phyloP scores from a whole-genome alignment of 1,140 invertebrate genomes.

The Trypoxylus dichotomus region DNA sequence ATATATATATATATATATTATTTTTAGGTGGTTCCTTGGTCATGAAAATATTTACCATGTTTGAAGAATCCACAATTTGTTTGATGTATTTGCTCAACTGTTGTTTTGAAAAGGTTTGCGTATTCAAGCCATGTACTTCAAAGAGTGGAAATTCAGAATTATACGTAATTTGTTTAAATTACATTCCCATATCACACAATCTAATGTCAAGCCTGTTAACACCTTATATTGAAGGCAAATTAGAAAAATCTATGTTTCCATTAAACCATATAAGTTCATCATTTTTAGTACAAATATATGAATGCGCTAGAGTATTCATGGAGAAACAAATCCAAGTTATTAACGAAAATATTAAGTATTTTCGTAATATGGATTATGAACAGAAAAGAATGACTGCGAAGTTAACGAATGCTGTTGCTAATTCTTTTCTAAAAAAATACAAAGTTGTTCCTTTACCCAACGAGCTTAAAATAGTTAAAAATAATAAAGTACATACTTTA shows the following conservation, averaged over 20 bases:
- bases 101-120: constrained; percentile 69
- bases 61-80: constrained; percentile 78
- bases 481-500: constrained; percentile 25
- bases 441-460: background rate
- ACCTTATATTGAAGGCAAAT: constrained; percentile 54
- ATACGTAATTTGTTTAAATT: constrained; percentile 80
- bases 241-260: constrained; percentile 61
- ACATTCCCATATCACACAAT: constrained; percentile 55
- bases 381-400: background rate
- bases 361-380: constrained; percentile 46
- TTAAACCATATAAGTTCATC: constrained; percentile 62
- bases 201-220: constrained; percentile 56
- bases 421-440: constrained; percentile 40
- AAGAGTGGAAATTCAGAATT: constrained; percentile 94
- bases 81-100: constrained; percentile 80
- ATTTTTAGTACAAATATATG: constrained; percentile 70
- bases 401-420: constrained; percentile 38
- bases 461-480: constrained; percentile 23
- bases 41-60: constrained; percentile 92
- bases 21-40: constrained; percentile 75
- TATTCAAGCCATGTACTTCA: constrained; percentile 89
- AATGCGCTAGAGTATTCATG: constrained; percentile 67
- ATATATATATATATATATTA: background rate
- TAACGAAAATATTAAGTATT: constrained; percentile 64
- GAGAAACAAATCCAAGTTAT: constrained; percentile 67